Conservation (phyloP, 2,113 vertebrate species). For the Camelus bactrianus region DNA sequence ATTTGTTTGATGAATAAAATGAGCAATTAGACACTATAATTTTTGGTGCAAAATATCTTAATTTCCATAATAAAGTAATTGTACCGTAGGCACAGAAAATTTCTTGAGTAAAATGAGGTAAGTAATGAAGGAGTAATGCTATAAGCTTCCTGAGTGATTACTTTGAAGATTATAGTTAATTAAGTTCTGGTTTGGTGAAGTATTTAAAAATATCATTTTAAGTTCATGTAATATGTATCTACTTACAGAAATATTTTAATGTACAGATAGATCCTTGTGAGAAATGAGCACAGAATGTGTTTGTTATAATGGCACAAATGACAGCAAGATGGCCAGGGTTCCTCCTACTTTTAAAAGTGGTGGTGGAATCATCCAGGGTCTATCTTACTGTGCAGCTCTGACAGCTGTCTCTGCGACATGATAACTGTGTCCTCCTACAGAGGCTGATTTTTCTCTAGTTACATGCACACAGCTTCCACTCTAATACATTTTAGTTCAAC, state of each 20-base stretch:
- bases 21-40: background rate
- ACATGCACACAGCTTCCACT: background rate
- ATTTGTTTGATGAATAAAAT: conserved; percentile 50
- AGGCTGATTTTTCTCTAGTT: conserved; percentile 53
- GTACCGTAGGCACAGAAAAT: background rate
- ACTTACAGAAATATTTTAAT: conserved; percentile 17
- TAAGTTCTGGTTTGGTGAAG: conserved; percentile 8
- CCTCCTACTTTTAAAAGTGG: conserved; percentile 1
- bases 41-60: conserved; percentile 15
- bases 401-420: background rate
- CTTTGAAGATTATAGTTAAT: conserved; percentile 40
- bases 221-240: background rate
- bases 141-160: conserved; percentile 1
- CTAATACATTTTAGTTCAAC: background rate
- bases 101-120: conserved; percentile 42
- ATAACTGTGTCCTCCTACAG: conserved; percentile 29
- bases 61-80: conserved; percentile 44
- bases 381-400: background rate
- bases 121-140: conserved; percentile 19
- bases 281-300: background rate
- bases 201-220: conserved; percentile 19
- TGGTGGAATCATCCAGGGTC: background rate
- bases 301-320: background rate
- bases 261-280: background rate
- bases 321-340: background rate